Conservation (phyloP, 64 coral and sea anemone species). For the Montipora cactus region DNA sequence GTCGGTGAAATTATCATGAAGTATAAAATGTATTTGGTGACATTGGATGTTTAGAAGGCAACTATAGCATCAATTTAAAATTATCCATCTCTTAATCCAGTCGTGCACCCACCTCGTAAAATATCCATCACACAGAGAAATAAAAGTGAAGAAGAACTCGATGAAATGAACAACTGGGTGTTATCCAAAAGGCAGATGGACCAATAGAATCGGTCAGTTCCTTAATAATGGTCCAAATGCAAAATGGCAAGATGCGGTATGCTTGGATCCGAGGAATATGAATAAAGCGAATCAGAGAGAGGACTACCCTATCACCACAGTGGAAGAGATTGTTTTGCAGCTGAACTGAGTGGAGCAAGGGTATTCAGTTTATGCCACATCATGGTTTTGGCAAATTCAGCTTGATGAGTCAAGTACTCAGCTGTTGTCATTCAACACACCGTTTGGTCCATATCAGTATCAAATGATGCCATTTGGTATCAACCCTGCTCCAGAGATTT, state of each 20-base stretch:
- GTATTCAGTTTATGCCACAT: background rate
- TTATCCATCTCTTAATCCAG: too few relatives aligned
- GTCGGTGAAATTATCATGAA: too few relatives aligned
- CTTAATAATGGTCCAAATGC: background rate
- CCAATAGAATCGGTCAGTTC: background rate
- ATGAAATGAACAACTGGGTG: background rate
- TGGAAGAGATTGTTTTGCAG: too few relatives aligned
- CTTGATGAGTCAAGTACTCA: background rate
- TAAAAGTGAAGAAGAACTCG: background rate
- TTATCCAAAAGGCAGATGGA: background rate
- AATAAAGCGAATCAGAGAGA: background rate
- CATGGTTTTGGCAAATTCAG: background rate
- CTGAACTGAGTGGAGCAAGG: background rate
- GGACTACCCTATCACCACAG: background rate
- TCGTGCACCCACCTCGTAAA: too few relatives aligned
- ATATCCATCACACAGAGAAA: background rate
- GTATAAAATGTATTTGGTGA: too few relatives aligned
- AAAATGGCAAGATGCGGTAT: too few relatives aligned
- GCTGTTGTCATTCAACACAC: background rate
- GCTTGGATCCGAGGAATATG: too few relatives aligned
- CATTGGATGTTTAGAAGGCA: too few relatives aligned
- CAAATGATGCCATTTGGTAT: background rate
- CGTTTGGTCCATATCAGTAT: background rate
- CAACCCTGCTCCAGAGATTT: background rate
- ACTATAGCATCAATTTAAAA: too few relatives aligned